These are phyloP conservation scores for Hyperoplus immaculatus DNA, from an alignment of 2,797 vertebrate species.

Conservation along the genomic window DNA sequence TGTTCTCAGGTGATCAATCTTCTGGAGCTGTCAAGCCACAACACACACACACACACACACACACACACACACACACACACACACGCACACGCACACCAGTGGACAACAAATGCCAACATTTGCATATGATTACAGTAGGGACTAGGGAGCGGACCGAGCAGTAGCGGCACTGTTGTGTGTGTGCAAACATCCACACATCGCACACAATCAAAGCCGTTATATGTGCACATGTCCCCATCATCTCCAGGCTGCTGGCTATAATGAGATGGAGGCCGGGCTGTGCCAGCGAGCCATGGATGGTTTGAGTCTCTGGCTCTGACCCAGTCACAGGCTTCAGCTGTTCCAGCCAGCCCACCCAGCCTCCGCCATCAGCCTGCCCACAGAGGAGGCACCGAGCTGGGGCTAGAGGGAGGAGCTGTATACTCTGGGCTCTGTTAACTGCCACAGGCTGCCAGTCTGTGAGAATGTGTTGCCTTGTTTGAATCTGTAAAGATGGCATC, in stretches of 20 bases:
- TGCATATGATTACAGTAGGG: conserved; percentile 75
- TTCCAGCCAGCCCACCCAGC: conserved; percentile 66
- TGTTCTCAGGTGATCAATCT: conserved; percentile 86
- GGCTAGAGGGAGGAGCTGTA: conserved; percentile 66
- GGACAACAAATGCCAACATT: conserved; percentile 81
- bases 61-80: conserved; percentile 18
- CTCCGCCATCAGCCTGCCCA: conserved; percentile 53
- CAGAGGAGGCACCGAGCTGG: conserved; percentile 61
- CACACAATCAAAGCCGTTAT: conserved; percentile 26
- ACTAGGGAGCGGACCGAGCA: conserved; percentile 32
- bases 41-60: conserved; percentile 9
- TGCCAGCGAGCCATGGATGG: conserved; percentile 66
- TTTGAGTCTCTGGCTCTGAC: conserved; percentile 68
- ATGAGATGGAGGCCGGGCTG: conserved; percentile 60
- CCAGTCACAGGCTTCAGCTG: conserved; percentile 67
- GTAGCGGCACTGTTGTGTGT: conserved; percentile 48
- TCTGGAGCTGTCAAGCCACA: conserved; percentile 25
- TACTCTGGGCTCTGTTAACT: conserved; percentile 57
- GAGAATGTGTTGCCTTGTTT: conserved; percentile 25
- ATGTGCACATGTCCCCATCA: conserved; percentile 59
- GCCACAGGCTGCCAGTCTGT: conserved; percentile 66
- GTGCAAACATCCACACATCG: conserved; percentile 43
- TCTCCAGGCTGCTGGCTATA: conserved; percentile 66
- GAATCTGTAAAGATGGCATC: conserved; percentile 44
- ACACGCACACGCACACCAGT: conserved; percentile 22